A percentile compares a stretch with the other conserved stretches of the same genome.
phyloP scores from a whole-genome alignment of 2,888 invertebrate genomes.

The Apodemia mormo region DNA sequence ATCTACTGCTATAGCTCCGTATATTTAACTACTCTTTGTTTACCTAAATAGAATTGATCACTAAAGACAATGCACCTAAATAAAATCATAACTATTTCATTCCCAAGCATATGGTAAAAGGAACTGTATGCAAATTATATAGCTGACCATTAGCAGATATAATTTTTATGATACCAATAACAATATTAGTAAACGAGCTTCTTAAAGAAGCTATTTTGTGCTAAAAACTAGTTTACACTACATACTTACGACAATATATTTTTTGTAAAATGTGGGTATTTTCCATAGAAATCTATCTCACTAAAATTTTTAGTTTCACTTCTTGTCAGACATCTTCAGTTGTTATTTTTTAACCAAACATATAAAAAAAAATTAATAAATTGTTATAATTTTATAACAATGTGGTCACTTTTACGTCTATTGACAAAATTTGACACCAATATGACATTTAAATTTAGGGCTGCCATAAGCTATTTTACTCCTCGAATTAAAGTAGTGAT shows the following conservation, averaged over 20 bases:
- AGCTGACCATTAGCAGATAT: slow-evolving; percentile 62
- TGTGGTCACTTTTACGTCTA: slow-evolving; percentile 41
- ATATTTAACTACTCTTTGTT: slow-evolving; percentile 26
- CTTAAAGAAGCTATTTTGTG: slow-evolving; percentile 46
- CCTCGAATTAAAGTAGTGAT: not conserved
- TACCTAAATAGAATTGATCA: slow-evolving; percentile 32
- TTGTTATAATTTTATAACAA: slow-evolving; percentile 46
- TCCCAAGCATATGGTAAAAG: slow-evolving; percentile 53
- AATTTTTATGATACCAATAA: slow-evolving; percentile 52
- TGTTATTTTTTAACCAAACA: slow-evolving; percentile 31
- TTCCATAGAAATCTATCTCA: slow-evolving; percentile 64
- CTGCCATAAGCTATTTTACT: not conserved
- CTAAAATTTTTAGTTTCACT: slow-evolving; percentile 60
- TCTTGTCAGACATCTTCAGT: slow-evolving; percentile 36
- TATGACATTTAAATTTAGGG: not conserved
- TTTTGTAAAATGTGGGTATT: slow-evolving; percentile 55
- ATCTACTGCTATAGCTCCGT: not conserved
- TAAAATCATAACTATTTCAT: slow-evolving; percentile 39
- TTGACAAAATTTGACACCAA: slow-evolving; percentile 24
- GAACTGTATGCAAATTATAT: slow-evolving; percentile 75
- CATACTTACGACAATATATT: slow-evolving; percentile 65
- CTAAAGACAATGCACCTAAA: slow-evolving; percentile 34
- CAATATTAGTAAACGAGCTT: slow-evolving; percentile 52
- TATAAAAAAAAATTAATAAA: not conserved
- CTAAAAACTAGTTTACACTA: slow-evolving; percentile 40